Base-by-base conservation (phyloP, 2,888 invertebrate species). In the Dryobota labecula region DNA sequence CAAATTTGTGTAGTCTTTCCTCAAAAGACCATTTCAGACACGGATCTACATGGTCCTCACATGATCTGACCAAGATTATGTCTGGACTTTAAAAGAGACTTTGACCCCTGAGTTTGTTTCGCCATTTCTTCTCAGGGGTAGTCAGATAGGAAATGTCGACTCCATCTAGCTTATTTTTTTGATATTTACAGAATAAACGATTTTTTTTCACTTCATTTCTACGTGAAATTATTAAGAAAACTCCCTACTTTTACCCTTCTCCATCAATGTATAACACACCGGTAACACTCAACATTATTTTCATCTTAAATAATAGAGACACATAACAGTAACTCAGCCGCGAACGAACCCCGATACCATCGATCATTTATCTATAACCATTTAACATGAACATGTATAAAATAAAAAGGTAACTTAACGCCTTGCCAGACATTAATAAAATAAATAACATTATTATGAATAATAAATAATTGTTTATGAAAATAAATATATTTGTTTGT, bases 361-460 rank as follows among this genome's bases (percentile, higher is more conserved):
- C 82, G 33, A 76, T 84, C 76, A 74, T 78, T 73, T 68, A 84
- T 76, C 79, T 81, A 70, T 68, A 63, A 67, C 51, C 67, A 70
- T 75, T 75, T 60, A 80, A 70, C 70, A 65, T 68, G 57, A 56
- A 49, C 71, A 62, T 69, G 72, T 57, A 30, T 70, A 73, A 61
- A 78, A 87, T 85, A 87, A 89, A 84, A 69, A 64, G 73, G 87
- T 79, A 85, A 84, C 82, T 73, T 83, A 78, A 83, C 80, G 74
- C 78, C 69, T 78, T 45, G n/a, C 56, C 30, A 65, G 76, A 62
- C 71, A 74, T 83, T 85, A 81, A 90, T 89, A 88, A 89, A 87
- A 90, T 90, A 90, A 90, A 90, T 89, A 86, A 89, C 84, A 54
- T 71, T 84, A 86, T 86, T 87, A 86, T 80, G 84, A 80, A 70